These are phyloP conservation scores for Hypolimnas misippus DNA, from an alignment of 2,888 invertebrate genomes.

Conservation along the genomic window DNA sequence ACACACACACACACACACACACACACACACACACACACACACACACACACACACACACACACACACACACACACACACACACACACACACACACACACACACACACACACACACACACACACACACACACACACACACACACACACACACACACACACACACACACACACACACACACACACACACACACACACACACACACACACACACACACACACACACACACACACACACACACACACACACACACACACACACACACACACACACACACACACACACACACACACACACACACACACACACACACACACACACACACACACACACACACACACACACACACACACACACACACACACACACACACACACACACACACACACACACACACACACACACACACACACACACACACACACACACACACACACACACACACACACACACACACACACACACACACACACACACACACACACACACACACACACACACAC, in stretches of 20 bases:
- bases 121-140: conserved; percentile 10
- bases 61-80: conserved; percentile 10
- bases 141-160: conserved; percentile 11
- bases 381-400: conserved; percentile 12
- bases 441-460: conserved; percentile 14
- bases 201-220: conserved; percentile 11
- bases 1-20: conserved; percentile 10
- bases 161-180: conserved; percentile 11
- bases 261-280: conserved; percentile 11
- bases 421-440: conserved; percentile 14
- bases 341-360: conserved; percentile 11
- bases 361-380: conserved; percentile 10
- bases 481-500: conserved; percentile 14
- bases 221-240: conserved; percentile 11
- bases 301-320: conserved; percentile 10
- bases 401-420: conserved; percentile 14
- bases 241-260: conserved; percentile 10
- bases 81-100: conserved; percentile 11
- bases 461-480: conserved; percentile 14
- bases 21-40: conserved; percentile 11
- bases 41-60: conserved; percentile 11
- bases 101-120: conserved; percentile 11
- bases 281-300: conserved; percentile 11
- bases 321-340: conserved; percentile 11
- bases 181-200: conserved; percentile 10